Evolutionary conservation across 2,113 vertebrate species (phyloP), one percentile per base, ranked within the genome.

Genomic region (Amia ocellicauda): DNA sequence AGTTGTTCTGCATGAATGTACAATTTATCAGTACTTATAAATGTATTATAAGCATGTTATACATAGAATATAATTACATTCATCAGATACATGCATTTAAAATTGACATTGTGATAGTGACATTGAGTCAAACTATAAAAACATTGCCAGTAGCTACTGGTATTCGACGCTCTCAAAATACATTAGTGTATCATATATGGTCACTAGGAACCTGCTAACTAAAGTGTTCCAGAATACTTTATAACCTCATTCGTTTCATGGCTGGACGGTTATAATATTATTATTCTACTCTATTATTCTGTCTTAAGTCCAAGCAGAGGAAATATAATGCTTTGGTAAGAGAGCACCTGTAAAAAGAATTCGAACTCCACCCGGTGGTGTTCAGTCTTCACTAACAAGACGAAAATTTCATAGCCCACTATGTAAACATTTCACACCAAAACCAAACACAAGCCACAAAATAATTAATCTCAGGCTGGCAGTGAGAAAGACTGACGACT

Each of bases 371-470:
- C 76, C 72, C 68, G 69, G 80, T 77, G 78, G 76, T 73, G 70
- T 77, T 63, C 72, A 66, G 50, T 83, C 29, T 20, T 47, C 24
- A 20, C 26, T 28, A 23, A 31, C 8, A 17, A 79, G 83, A 83
- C 74, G 83, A 64, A 82, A 80, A 60, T 78, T 75, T 80, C 80
- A 82, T 74, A 73, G 77, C 58, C 77, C 70, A 72, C 72, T 66
- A 59, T 84, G 79, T 81, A 85, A 85, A 87, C 80, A 85, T 80
- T 69, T 74, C 80, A 71, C 62, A 56, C 79, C 76, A 69, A 82
- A 80, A 80, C 76, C 62, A 2, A 36, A 68, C 72, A 64, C 74
- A 64, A 66, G 71, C 67, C 64, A 74, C 79, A 77, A 71, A 72
- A 76, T 58, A 64, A 69, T 24, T 69, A 73, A 72, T 66, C 71